Percentiles rank a stretch among this genome's conserved stretches.
Conservation (phyloP, 2,888 invertebrate species). For the Drosophila pullipes region DNA sequence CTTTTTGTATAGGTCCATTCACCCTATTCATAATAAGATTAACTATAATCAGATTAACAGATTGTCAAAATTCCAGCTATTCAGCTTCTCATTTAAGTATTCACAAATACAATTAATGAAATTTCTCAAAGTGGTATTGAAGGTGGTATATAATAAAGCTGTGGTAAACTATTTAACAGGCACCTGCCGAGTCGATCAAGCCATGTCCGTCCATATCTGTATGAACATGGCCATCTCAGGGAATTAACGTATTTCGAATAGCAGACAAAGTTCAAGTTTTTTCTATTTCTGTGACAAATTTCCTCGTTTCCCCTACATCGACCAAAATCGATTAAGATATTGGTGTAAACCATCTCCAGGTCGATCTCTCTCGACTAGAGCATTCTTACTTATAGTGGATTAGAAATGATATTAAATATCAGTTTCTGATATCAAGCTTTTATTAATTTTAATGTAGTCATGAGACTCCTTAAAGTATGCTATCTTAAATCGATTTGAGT, state of each 20-base stretch:
- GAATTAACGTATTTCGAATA: not conserved
- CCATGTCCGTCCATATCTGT: not conserved
- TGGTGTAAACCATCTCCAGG: not conserved
- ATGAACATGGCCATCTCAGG: not conserved
- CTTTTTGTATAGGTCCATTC: too few relatives aligned
- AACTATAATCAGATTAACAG: conserved; percentile 29
- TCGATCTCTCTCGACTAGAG: not conserved
- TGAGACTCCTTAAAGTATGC: not conserved
- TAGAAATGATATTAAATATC: not conserved
- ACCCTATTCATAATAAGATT: not conserved
- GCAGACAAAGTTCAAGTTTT: not conserved
- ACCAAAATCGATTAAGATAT: not conserved
- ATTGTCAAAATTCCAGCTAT: conserved; percentile 20
- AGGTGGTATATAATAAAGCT: not conserved
- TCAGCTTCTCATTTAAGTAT: not conserved
- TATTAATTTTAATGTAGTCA: not conserved
- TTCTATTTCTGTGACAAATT: not conserved
- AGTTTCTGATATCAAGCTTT: not conserved
- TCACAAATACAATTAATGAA: not conserved
- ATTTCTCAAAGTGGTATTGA: not conserved
- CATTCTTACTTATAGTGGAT: not conserved
- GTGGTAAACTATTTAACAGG: not conserved
- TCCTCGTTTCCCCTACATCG: not conserved
- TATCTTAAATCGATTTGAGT: not conserved
- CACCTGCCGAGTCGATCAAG: not conserved